Evolutionary conservation across 2,888 invertebrate species (phyloP).

Genomic region (Oscheius sp.): DNA sequence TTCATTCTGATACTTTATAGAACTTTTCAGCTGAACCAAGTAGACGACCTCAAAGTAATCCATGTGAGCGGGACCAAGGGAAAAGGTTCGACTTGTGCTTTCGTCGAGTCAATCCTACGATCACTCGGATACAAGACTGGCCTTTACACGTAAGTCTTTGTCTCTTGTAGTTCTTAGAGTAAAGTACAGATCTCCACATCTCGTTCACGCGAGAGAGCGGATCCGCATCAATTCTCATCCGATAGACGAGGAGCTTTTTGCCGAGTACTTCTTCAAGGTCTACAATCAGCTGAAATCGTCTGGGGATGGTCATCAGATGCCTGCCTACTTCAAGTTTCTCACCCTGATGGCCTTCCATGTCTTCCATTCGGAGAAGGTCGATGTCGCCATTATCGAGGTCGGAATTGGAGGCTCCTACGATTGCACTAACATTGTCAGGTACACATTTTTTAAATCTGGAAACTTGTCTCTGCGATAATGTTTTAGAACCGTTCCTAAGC

Average conservation of each 20-base stretch:
- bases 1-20: too few relatives aligned
- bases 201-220: slow-evolving; percentile 90
- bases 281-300: slow-evolving; percentile 76
- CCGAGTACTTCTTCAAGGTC: slow-evolving; percentile 85
- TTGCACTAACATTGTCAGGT: slow-evolving; percentile 87
- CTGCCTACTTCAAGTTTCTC: slow-evolving; percentile 89
- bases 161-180: background rate
- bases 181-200: slow-evolving; percentile 86
- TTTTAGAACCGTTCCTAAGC: too few relatives aligned
- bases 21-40: slow-evolving; percentile 51
- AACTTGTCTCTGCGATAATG: too few relatives aligned
- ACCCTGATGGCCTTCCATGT: slow-evolving; percentile 90
- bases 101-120: slow-evolving; percentile 88
- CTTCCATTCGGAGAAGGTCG: slow-evolving; percentile 83
- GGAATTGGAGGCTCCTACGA: slow-evolving; percentile 96
- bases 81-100: slow-evolving; percentile 92
- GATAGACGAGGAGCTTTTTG: slow-evolving; percentile 82
- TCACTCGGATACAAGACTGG: slow-evolving; percentile 88
- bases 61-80: slow-evolving; percentile 98
- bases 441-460: background rate
- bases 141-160: slow-evolving; percentile 80
- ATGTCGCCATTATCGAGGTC: slow-evolving; percentile 94
- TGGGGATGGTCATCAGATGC: slow-evolving; percentile 65
- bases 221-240: slow-evolving; percentile 88
- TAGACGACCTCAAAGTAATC: slow-evolving; percentile 80